Evolutionary conservation across 2,797 vertebrate species (phyloP).

Genomic region (Trachops cirrhosus): DNA sequence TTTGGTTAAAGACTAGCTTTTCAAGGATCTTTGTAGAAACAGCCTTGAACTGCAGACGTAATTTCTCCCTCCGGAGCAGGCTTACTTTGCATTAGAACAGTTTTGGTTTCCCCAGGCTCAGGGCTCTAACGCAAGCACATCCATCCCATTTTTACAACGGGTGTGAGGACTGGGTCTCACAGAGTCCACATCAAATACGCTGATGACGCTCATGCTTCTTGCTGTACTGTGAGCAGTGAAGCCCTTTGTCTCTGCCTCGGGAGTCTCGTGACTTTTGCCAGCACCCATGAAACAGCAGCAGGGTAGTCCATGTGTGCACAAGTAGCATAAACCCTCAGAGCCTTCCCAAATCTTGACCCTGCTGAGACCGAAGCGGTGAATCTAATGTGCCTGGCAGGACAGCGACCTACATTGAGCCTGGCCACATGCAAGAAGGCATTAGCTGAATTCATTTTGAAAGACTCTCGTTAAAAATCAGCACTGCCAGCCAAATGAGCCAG

Average conservation of each 20-base stretch:
- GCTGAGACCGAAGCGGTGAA: slow-evolving; percentile 21
- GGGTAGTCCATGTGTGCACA: background rate
- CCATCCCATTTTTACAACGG: background rate
- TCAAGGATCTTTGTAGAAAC: background rate
- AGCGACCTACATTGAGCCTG: background rate
- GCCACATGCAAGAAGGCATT: background rate
- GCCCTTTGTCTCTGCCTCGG: background rate
- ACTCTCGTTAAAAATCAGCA: background rate
- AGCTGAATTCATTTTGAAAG: slow-evolving; percentile 35
- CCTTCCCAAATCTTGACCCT: background rate
- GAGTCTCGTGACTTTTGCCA: background rate
- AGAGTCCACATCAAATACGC: background rate
- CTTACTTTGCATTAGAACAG: background rate
- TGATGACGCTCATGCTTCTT: background rate
- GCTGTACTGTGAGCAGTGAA: background rate
- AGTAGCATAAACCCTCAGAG: background rate
- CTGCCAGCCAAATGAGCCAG: background rate
- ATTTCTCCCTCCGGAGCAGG: background rate
- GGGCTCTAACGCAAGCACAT: background rate
- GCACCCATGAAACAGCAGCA: background rate
- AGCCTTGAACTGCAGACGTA: background rate
- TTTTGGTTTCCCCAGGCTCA: background rate
- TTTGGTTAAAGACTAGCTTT: background rate
- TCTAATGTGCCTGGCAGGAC: background rate
- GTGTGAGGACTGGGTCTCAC: background rate